Base-by-base conservation (phyloP, 2,113 vertebrate genomes). In the Protomyctophum bolini region DNA sequence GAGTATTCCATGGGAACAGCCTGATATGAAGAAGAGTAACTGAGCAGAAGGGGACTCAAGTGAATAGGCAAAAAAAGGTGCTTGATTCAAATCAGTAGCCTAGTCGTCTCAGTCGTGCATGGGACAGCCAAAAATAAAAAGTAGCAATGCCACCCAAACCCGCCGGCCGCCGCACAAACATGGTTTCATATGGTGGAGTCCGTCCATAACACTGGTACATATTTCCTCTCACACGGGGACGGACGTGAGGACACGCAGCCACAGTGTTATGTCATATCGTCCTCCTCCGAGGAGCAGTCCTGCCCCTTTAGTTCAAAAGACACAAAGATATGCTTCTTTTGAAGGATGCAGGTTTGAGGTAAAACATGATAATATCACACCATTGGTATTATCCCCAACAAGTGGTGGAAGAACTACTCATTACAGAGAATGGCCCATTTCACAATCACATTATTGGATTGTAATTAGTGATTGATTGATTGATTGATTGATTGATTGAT, bases 221-320 rank as follows among this genome's bases (percentile, higher is more conserved):
- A 47, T 68, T 55, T 75, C 63, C 68, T 71, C 50, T 82, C 45
- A 58, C 45, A 12, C 1, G 59, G 59, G 46, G 64, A 58, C 2
- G 2, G 21, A 57, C 4, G 29, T 8, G 10, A 9, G 14, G 63
- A 60, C 11, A 14, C 57, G 6, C 7, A 64, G 45, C 59, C 62
- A 57, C 28, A 6, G 67, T 78, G 94, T 94, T 97, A 97, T 97
- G 96, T 97, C 91, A 97, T 82, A 11, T 98, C 97, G 15, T 94
- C 92, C 78, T 97, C 96, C 90, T 98, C 96, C 79, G 97, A 98
- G 94, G 96, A 97, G 86, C 98, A 98, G 92, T 98, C 97, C 58
- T 91, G 96, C 83, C 97, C 98, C 98, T 99, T 84, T 6, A 66
- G 6, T 58, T 8, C 33, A 67, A 11, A 33, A 12, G 10, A 64